Conservation (phyloP, 2,113 vertebrate genomes). For the Hemibagrus wyckioides region DNA sequence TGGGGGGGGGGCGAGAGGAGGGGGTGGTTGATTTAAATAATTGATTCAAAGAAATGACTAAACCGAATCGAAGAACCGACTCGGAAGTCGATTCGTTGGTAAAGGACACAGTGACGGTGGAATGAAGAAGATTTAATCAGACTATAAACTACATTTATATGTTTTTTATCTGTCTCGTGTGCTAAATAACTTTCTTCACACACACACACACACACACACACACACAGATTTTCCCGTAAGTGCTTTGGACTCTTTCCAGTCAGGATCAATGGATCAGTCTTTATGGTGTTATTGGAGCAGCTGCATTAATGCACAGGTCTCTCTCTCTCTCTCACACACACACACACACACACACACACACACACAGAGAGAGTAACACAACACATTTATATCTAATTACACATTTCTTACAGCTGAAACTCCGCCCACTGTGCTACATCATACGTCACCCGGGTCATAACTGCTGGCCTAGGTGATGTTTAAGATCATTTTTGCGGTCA, state of each 20-base stretch:
- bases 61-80: no score
- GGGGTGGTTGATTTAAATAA: no score
- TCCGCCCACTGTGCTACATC: not conserved
- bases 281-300: not conserved
- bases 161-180: not conserved
- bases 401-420: not conserved
- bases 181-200: not conserved
- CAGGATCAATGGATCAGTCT: not conserved
- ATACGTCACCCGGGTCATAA: not conserved
- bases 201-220: not conserved
- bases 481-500: not conserved
- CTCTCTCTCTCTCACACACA: not conserved
- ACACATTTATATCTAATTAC: not conserved
- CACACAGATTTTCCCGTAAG: not conserved
- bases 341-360: not conserved
- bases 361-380: not conserved
- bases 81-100: no score
- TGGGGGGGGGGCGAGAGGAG: no score
- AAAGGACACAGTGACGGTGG: no score
- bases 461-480: not conserved
- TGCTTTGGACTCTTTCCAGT: not conserved
- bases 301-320: not conserved
- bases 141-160: not conserved
- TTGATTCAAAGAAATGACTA: no score
- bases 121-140: no score